Conservation (phyloP, 2,113 vertebrate genomes). For the Prunella himalayana region DNA sequence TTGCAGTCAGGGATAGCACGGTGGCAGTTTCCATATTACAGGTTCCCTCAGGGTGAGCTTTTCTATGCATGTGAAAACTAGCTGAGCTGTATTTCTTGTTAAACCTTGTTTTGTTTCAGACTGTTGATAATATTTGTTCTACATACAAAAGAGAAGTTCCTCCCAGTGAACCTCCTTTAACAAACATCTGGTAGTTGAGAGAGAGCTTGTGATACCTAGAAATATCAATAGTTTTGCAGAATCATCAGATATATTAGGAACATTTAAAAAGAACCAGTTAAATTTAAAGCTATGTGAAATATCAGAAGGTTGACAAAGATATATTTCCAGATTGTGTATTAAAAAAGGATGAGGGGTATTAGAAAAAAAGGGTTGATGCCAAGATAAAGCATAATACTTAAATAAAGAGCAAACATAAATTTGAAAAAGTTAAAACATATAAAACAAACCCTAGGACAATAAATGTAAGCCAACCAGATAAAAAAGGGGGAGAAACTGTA, state of each 20-base stretch:
- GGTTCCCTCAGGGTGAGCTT: background rate
- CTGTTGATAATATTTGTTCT: background rate
- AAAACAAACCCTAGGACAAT: background rate
- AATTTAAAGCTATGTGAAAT: background rate
- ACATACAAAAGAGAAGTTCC: background rate
- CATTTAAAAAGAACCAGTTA: background rate
- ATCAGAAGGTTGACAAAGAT: background rate
- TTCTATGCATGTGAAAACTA: rapidly evolving
- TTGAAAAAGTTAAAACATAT: background rate
- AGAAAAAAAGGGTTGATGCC: background rate
- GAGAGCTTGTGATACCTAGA: background rate
- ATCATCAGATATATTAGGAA: background rate
- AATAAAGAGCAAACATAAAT: background rate
- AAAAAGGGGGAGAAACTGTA: background rate
- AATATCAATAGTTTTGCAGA: background rate
- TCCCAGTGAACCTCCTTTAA: background rate
- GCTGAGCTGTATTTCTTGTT: background rate
- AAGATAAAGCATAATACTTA: background rate
- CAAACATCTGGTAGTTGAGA: background rate
- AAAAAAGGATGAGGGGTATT: background rate
- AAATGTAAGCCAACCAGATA: background rate
- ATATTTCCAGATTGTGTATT: background rate
- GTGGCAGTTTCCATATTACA: rapidly evolving
- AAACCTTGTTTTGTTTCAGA: background rate
- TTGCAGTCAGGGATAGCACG: background rate